Evolutionary conservation across 2,888 invertebrate genomes (phyloP).

Genomic region (Xanthia togata): DNA sequence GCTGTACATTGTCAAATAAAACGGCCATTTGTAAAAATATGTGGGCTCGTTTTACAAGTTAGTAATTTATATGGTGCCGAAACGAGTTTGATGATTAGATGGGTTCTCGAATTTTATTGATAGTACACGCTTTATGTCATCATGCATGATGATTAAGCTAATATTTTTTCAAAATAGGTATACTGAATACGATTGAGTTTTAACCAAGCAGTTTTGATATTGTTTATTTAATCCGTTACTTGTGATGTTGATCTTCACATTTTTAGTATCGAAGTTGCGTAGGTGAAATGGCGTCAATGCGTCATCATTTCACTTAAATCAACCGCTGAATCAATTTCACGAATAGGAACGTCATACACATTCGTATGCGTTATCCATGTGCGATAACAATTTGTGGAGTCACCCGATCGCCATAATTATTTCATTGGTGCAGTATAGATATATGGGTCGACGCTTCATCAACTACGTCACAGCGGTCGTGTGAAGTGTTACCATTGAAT

Average conservation of each 20-base stretch:
- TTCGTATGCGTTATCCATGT: conserved; percentile 45
- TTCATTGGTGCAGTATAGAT: conserved; percentile 50
- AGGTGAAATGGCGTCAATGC: conserved; percentile 58
- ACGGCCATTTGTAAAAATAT: conserved; percentile 65
- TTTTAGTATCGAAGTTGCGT: conserved; percentile 16
- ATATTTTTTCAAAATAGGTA: conserved; percentile 35
- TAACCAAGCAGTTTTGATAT: conserved; percentile 15
- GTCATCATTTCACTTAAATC: conserved; percentile 69
- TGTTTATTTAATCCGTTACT: conserved; percentile 26
- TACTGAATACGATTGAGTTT: neutral
- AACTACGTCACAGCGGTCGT: conserved; percentile 51
- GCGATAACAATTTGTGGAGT: conserved; percentile 58
- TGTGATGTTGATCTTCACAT: conserved; percentile 20
- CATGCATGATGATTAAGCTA: conserved; percentile 50
- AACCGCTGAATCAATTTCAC: conserved; percentile 72
- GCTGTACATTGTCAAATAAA: conserved; percentile 73
- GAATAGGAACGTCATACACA: conserved; percentile 69
- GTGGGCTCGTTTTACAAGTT: conserved; percentile 62
- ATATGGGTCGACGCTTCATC: conserved; percentile 42
- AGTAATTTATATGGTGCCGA: conserved; percentile 59
- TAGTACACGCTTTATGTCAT: conserved; percentile 66
- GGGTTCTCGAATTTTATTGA: conserved; percentile 62
- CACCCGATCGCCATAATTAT: conserved; percentile 57
- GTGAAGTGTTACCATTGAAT: conserved; percentile 62
- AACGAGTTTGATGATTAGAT: conserved; percentile 67